Evolutionary conservation across 2,888 invertebrate species (phyloP), one percentile per base, ranked within the genome.

Genomic region (Germaria angustata): DNA sequence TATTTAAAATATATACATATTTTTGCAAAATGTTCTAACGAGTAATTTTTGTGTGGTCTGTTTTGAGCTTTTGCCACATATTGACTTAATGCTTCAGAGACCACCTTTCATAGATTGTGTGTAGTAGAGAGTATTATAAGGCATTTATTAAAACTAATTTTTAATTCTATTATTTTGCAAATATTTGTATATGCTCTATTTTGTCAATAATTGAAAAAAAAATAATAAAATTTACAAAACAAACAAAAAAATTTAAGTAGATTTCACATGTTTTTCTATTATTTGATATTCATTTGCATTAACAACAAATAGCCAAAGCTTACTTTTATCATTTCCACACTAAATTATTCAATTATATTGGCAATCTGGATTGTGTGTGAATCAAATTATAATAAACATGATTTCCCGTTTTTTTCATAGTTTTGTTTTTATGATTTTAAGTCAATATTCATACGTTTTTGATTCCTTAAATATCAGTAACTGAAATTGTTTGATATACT

Each of bases 261-360:
- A n/a, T 36, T 39, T 28, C 41, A 28, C 28, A 44, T 28, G 1
- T 28, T 41, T 59, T 28, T 17, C 8, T 5, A 22, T 13, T 57
- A 46, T 66, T 57, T 66, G 55, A 5, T 57, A 39, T 75, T 55
- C 65, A 66, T 59, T 76, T 49, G 28, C 49, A 51, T 76, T 59
- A 51, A 34, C n/a, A 55, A 53, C 55, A 65, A 53, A 66, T 20
- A 59, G 28, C 7, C 1, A 36, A 49, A 72, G 44, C 49, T 73
- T 77, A 46, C 36, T 51, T 65, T 66, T 66, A 51, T 69, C 75
- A 71, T 24, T 75, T 46, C 36, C 69, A 59, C 53, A 61, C 78
- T 71, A 73, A 82, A 79, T 79, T 75, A 71, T 65, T 63, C 81
- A 81, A 66, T 78, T 73, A 69, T 53, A 71, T 53, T 75, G 51